Base-by-base conservation (phyloP, 2,113 vertebrate species). In the Aphelocoma coerulescens region DNA sequence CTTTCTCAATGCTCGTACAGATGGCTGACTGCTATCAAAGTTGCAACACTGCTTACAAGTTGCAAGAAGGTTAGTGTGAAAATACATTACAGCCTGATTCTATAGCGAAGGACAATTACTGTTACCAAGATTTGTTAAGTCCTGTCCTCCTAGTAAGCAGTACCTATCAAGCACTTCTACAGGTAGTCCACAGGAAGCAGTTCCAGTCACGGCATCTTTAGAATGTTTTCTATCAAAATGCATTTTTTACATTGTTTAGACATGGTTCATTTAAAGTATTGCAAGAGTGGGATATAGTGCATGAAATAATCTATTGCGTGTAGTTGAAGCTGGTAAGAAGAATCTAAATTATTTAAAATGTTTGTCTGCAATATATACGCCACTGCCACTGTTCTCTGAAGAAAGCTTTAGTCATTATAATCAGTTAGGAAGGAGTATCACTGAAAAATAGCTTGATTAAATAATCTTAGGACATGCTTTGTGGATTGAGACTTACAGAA, bases 1-100 rank as follows among this genome's bases (percentile, higher is more conserved):
- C 44, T 88, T 96, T 97, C 89, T 61, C 91, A 84, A 20, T 85
- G 52, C 37, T 91, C 74, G 28, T 72, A 68, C 35, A 93, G 91
- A 61, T 93, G 49, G 71, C 65, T 93, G 63, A 52, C 72, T 73
- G 76, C 48, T 97, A 78, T 35, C 75, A 93, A 85, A 91, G 86
- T 71, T 88, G 51, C 92, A 83, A 49, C 71, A 78, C 11, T 89
- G 52, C 77, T 87, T 92, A 80, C 67, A 94, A 85, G 85, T 83
- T 96, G 49, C 83, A 66, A 74, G 73, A 89, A 97, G 80, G 59
- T 95, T 80, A 11, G 0, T 55, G 76, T 75, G 76, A 95, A 95
- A 93, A 92, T 91, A 35, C 28, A 69, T 77, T 63, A 51, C 58
- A 74, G 18, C 13, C 55, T 83, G 68, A 44, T 91, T 91, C 65